Evolutionary conservation across 2,888 invertebrate genomes (phyloP).

Genomic region (Heterodera filipjevi): DNA sequence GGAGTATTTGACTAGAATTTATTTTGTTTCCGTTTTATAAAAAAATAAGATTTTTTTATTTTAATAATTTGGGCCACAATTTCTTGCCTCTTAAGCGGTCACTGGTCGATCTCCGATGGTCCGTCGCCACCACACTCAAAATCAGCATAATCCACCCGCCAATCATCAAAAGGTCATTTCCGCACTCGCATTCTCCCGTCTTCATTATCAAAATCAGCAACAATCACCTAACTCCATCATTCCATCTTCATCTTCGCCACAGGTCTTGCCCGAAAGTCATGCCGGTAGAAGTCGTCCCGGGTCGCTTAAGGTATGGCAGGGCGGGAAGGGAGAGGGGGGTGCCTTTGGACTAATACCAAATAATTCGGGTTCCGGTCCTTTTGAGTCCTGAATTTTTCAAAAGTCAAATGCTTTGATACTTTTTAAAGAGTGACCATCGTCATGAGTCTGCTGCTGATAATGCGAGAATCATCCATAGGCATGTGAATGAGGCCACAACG

Average conservation of each 20-base stretch:
- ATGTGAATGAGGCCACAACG: not conserved
- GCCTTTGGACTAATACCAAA: too few relatives aligned
- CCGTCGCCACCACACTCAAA: conserved; percentile 30
- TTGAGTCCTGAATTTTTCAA: too few relatives aligned
- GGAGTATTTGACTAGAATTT: conserved; percentile 4
- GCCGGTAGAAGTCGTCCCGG: not conserved
- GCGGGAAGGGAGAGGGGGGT: too few relatives aligned
- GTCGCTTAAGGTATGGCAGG: conserved; percentile 19
- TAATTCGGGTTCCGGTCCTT: too few relatives aligned
- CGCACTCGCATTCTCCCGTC: not conserved
- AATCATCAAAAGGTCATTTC: conserved; percentile 13
- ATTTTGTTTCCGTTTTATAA: not conserved
- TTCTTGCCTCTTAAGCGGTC: conserved; percentile 36
- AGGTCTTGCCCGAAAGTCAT: not conserved
- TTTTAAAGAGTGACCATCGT: not conserved
- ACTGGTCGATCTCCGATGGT: conserved; percentile 44
- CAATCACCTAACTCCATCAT: conserved; percentile 3
- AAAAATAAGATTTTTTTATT: too few relatives aligned
- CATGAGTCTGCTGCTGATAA: not conserved
- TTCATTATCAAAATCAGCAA: conserved; percentile 13
- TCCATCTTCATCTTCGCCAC: not conserved
- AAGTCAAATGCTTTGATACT: not conserved
- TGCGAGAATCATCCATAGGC: not conserved
- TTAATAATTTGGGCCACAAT: not conserved
- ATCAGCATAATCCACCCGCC: not conserved